Evolutionary conservation across 2,888 invertebrate species (phyloP), one percentile per base, ranked within the genome.

Genomic region (Leptinotarsa rubiginosa): DNA sequence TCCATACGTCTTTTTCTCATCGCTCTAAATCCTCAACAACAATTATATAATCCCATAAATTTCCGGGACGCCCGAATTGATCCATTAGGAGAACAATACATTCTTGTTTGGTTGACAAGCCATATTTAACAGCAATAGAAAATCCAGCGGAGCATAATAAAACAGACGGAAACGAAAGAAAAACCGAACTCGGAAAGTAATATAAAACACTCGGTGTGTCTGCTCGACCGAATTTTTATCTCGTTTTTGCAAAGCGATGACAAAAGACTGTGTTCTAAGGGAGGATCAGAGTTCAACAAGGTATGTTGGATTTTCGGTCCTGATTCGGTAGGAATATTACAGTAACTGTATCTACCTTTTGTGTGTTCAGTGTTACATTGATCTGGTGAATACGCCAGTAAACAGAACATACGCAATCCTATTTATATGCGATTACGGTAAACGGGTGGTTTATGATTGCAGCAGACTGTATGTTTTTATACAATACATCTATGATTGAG

Each of bases 141-240:
- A 74, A 76, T 76, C 72, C 75, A 72, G 20, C 69, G 70, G 76
- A 71, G 69, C 74, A 74, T 69, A 76, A 75, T 75, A 75, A 79
- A 79, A 74, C 73, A 75, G 70, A 71, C 62, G 54, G 56, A 66
- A 75, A 77, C 74, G 69, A 50, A 65, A 71, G 74, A 72, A 69
- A 77, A 76, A 77, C 72, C 52, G 73, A 74, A 75, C 69, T 68
- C 68, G 62, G 52, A 68, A 74, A 70, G 74, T 59, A 74, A 75
- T 78, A 76, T 67, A 73, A 73, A 69, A 73, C 72, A 50, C 64
- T 71, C 47, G 4, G 25, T 20, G 41, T 41, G 10, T 22, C 56
- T 69, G 41, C 47, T 65, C 50, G 25, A 62, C 56, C 69, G 49
- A 69, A 69, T 62, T 69, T 22, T 47, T 49, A 69, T 22, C 56